phyloP scores from a whole-genome alignment of 2,888 invertebrate genomes.

The Himalopsyche japonica region DNA sequence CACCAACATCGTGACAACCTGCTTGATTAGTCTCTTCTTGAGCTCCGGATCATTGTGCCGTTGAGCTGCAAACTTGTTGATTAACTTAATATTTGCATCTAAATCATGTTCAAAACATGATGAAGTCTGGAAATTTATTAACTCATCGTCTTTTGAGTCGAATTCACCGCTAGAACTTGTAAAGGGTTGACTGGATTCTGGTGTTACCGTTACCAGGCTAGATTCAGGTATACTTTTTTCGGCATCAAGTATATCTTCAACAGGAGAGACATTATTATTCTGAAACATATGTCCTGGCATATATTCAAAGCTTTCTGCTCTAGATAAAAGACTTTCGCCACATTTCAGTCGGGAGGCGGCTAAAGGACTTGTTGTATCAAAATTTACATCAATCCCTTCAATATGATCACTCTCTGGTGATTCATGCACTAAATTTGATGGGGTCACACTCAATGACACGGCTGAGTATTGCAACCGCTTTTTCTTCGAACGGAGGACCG shows the following conservation, averaged over 20 bases:
- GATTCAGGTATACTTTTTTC: constrained; percentile 16
- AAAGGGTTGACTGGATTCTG: background rate
- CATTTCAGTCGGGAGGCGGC: background rate
- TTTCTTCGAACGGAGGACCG: background rate
- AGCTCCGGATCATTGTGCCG: constrained; percentile 62
- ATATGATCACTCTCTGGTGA: background rate
- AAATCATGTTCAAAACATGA: constrained; percentile 62
- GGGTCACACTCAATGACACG: background rate
- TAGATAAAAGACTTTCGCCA: constrained; percentile 47
- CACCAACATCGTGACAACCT: constrained; percentile 65
- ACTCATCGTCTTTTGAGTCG: background rate
- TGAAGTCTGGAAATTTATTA: constrained; percentile 47
- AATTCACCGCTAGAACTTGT: background rate
- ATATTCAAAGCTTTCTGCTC: constrained; percentile 72
- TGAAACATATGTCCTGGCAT: constrained; percentile 63
- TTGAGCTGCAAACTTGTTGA: constrained; percentile 63
- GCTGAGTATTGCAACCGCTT: background rate
- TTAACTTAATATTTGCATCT: constrained; percentile 63
- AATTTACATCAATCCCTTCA: constrained; percentile 33
- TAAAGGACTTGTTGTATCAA: background rate
- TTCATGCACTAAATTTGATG: background rate
- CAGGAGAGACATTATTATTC: constrained; percentile 47
- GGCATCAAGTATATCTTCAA: constrained; percentile 42
- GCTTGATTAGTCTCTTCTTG: constrained; percentile 67
- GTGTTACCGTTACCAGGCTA: background rate